Evolutionary conservation across 2,113 vertebrate genomes (phyloP).

Genomic region (Polypterus bichir): DNA sequence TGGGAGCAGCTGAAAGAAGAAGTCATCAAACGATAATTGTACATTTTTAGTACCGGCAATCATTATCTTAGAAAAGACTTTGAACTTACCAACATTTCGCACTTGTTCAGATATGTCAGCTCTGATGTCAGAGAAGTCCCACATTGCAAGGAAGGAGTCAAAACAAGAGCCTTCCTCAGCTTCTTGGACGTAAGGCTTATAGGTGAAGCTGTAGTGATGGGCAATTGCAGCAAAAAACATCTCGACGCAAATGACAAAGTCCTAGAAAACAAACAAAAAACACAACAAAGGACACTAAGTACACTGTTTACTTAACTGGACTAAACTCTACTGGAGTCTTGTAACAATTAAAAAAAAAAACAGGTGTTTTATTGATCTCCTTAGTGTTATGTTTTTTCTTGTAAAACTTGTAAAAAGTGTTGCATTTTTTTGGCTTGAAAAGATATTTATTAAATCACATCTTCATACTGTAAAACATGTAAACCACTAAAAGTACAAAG

Average conservation of each 20-base stretch:
- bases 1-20: too few species aligned
- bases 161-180: slow-evolving; percentile 92
- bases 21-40: too few species aligned
- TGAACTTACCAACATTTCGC: slow-evolving; percentile 81
- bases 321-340: too few species aligned
- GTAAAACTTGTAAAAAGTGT: background rate
- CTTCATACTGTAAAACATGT: too few species aligned
- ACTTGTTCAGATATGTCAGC: slow-evolving; percentile 95
- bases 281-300: background rate
- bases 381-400: background rate
- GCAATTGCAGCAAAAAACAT: slow-evolving; percentile 95
- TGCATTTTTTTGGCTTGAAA: too few species aligned
- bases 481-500: too few species aligned
- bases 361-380: background rate
- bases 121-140: slow-evolving; percentile 89
- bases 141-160: slow-evolving; percentile 95
- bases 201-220: slow-evolving; percentile 92
- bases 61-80: background rate
- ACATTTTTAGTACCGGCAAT: too few species aligned
- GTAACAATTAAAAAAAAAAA: background rate
- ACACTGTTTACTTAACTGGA: too few species aligned
- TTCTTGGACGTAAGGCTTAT: slow-evolving; percentile 91
- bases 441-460: too few species aligned
- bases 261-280: slow-evolving; percentile 43
- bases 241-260: slow-evolving; percentile 93